Base-by-base conservation (phyloP, 2,797 vertebrate genomes). In the Poeciliopsis infans region DNA sequence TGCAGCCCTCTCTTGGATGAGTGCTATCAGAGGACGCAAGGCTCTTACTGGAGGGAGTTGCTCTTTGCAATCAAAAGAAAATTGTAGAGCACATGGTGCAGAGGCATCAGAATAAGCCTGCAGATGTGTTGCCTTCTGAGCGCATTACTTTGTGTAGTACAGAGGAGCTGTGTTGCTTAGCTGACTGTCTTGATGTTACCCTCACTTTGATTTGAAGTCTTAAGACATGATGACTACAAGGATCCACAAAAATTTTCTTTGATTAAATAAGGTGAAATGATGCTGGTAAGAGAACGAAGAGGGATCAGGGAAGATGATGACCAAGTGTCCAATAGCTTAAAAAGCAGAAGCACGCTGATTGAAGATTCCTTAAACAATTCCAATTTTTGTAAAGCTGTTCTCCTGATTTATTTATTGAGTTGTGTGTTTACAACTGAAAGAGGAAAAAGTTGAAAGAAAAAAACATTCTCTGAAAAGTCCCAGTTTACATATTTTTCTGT, bases 41-140 rank as follows among this genome's bases (percentile, higher is more conserved):
- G 86, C 89, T 92, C 88, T 92, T 83, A 83, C 86, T 79, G 87
- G 87, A 85, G 82, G 89, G 84, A 94, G 91, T 88, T 90, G 88
- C 87, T 94, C 89, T 82, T 87, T 75, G 83, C 92, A 93, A 95
- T 95, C 93, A 94, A 93, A 94, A 91, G 90, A 88, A 94, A 94
- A 95, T 91, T 92, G 92, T 83, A 69, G 90, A 75, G 72, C 20
- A 18, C 77, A 36, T 79, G 75, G 78, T 87, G 87, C 77, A 80
- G 84, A 91, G 90, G 91, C 88, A 89, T 94, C 90, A 92, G 82
- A 88, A 91, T 82, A 85, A 85, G 79, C 74, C 61, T 69, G 72
- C 77, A 81, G 81, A 90, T 75, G 85, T 79, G 79, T 76, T 72
- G 76, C 85, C 85, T 80, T 89, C 90, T 91, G 91, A 85, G 78